Evolutionary conservation across 1,140 invertebrate genomes (phyloP).

Genomic region (Bombus sylvicola): DNA sequence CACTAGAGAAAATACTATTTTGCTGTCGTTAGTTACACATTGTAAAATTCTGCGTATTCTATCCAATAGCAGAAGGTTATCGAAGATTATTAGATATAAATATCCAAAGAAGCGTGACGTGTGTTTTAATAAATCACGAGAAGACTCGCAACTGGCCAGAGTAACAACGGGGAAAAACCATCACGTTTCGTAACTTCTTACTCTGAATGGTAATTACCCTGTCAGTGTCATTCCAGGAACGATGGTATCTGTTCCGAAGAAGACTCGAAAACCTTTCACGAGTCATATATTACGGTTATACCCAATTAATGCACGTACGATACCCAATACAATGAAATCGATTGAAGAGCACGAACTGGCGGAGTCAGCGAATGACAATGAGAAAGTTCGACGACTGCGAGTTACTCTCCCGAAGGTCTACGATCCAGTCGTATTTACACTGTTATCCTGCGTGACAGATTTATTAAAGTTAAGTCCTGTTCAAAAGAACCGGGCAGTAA

Average conservation of each 20-base stretch:
- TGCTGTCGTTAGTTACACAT: not conserved
- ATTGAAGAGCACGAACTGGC: not conserved
- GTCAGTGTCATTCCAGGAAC: constrained; percentile 9
- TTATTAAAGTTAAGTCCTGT: constrained; percentile 32
- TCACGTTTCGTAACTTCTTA: not conserved
- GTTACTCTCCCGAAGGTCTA: constrained; percentile 15
- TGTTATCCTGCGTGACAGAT: constrained; percentile 32
- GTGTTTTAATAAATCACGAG: not conserved
- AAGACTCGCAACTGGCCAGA: not conserved
- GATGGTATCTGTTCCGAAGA: constrained; percentile 20
- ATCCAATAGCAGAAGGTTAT: not conserved
- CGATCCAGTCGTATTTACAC: constrained; percentile 3
- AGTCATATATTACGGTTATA: constrained; percentile 6
- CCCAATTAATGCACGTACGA: constrained; percentile 16
- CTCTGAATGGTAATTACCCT: not conserved
- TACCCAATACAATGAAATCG: constrained; percentile 17
- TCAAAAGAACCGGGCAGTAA: constrained; percentile 6
- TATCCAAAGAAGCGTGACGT: not conserved
- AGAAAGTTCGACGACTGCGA: not conserved
- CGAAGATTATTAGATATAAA: not conserved
- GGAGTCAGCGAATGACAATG: not conserved
- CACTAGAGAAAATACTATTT: no score
- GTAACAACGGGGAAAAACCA: not conserved
- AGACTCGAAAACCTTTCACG: not conserved
- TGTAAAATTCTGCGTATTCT: not conserved